Evolutionary conservation across 2,888 invertebrate genomes (phyloP), one percentile per base, ranked within the genome.

Genomic region (Philaethria dido): DNA sequence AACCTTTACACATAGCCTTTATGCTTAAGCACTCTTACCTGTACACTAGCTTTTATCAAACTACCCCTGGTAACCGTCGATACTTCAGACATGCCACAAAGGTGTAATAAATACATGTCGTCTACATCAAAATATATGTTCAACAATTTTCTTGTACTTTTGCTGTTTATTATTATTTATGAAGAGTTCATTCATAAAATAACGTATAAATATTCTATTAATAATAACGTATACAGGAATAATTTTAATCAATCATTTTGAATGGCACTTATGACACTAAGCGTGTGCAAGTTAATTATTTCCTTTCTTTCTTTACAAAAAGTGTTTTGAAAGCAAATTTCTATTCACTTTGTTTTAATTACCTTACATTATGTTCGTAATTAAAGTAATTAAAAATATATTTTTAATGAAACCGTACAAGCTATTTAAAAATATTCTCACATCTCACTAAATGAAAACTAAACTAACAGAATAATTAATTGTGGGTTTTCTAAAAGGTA

Each of bases 71-170:
- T 52, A 44, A 47, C 50, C 64, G 65, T 66, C 66, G 64, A 73
- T 73, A 72, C 72, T 74, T 74, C 72, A 64, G 66, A 61, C 64
- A 42, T 72, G 72, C 70, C 72, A 75, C 71, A 70, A 74, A 76
- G 73, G 66, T 45, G 68, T 72, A 72, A 79, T 77, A 78, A 80
- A 81, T 79, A 73, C 71, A 68, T 50, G 75, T 75, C 71, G 72
- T 70, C 67, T 72, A 69, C 73, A 76, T 11, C 73, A 74, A 78
- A 22, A 8, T 20, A 45, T 14, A 29, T 29, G 75, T 79, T 76
- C 73, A 72, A 57, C 18, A 18, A 22, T 20, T 36, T 22, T 42
- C 11, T 47, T 25, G 44, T 54, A 44, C 25, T 42, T 29, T 63
- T 25, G 29, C 29, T 29, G 18, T 60, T 36, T 20, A 1, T 18